Base-by-base conservation (phyloP, 2,888 invertebrate genomes). In the Pardosa pseudoannulata region DNA sequence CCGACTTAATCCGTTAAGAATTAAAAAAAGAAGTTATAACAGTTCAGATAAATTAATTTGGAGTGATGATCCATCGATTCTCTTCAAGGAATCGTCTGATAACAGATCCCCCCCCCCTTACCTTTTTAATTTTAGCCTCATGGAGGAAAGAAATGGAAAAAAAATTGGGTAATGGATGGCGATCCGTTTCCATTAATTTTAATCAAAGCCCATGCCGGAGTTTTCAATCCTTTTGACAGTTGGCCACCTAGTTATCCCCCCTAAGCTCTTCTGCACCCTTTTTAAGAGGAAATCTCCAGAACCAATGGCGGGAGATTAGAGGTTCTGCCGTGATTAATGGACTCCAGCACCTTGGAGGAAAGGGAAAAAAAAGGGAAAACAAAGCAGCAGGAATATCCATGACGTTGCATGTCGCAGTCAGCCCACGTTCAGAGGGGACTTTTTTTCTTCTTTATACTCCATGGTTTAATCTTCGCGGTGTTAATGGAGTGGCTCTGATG, bases 141-240 rank as follows among this genome's bases (percentile, higher is more conserved):
- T n/a, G n/a, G n/a, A n/a, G n/a, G n/a, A n/a, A n/a, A n/a, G n/a
- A n/a, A n/a, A n/a, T n/a, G n/a, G n/a, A n/a, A n/a, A n/a, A n/a
- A n/a, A n/a, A n/a, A n/a, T n/a, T n/a, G n/a, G n/a, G n/a, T n/a
- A n/a, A 46, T 2, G 16, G 41, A 6, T 13, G 9, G 16, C 41
- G 41, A 46, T 2, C 41, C 2, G 41, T 46, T 46, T 6, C 41
- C 41, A 46, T 46, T 46, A 16, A 46, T 46, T 46, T 46, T 46
- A 46, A 46, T 46, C 41, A 46, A 46, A 46, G 9, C 16, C 16
- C 11, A 7, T 46, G 9, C 6, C 41, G 16, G 41, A 46, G 6
- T 46, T 46, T 46, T 46, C 41, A 46, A 46, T 46, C 41, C n/a
- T 46, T n/a, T n/a, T n/a, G 41, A 46, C 41, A 46, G 41, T 16